Percentiles rank a stretch among this genome's conserved stretches.
phyloP scores from a whole-genome alignment of 2,113 vertebrate genomes.

The Vidua chalybeata region DNA sequence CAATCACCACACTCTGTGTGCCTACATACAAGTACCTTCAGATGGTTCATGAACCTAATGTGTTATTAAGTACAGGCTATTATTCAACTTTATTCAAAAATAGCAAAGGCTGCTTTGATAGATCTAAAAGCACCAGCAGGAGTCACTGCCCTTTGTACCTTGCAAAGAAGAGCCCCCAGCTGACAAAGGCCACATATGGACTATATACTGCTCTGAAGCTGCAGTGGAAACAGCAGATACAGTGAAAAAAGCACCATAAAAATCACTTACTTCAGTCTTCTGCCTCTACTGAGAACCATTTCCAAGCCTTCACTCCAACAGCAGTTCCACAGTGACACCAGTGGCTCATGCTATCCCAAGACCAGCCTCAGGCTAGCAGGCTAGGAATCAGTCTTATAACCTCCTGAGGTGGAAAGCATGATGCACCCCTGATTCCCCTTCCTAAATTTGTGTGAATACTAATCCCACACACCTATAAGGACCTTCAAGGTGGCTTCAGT shows the following conservation, averaged over 20 bases:
- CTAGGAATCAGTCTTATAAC: neutral
- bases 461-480: neutral
- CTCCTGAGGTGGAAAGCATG: neutral
- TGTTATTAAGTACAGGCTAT: conserved; percentile 4
- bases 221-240: neutral
- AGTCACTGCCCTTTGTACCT: neutral
- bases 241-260: neutral
- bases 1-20: neutral
- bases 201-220: neutral
- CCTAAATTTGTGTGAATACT: neutral
- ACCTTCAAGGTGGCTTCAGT: neutral
- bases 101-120: conserved; percentile 14
- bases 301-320: neutral
- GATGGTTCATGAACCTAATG: neutral
- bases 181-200: neutral
- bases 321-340: neutral
- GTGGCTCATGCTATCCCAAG: neutral
- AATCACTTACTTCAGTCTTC: neutral
- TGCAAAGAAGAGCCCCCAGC: neutral
- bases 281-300: neutral
- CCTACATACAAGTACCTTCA: neutral
- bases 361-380: neutral
- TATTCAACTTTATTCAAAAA: neutral
- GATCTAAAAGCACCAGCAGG: conserved; percentile 14
- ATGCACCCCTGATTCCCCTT: neutral